These are phyloP conservation scores for Menidia menidia DNA, from an alignment of 2,797 vertebrate species.

Conservation along the genomic window DNA sequence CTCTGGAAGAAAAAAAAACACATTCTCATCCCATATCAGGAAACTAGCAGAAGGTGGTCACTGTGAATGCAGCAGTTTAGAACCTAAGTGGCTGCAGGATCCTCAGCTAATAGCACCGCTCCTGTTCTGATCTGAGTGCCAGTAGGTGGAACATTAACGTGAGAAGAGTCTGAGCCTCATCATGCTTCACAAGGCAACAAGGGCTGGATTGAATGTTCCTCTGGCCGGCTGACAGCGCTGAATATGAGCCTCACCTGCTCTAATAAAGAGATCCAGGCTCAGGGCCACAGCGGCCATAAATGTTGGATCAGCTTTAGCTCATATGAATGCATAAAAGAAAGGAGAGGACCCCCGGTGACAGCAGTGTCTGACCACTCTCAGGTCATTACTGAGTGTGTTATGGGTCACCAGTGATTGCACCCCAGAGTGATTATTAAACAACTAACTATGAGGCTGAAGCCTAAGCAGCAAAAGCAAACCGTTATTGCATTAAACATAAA, in stretches of 20 bases:
- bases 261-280: slow-evolving; percentile 31
- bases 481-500: not conserved
- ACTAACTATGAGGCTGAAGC: slow-evolving; percentile 8
- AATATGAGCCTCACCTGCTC: slow-evolving; percentile 7
- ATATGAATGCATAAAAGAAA: slow-evolving; percentile 65
- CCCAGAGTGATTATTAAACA: slow-evolving; percentile 46
- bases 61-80: slow-evolving; percentile 20
- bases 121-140: slow-evolving; percentile 37
- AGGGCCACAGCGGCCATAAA: slow-evolving; percentile 71
- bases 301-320: slow-evolving; percentile 77
- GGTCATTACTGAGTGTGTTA: slow-evolving; percentile 66
- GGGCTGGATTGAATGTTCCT: not conserved
- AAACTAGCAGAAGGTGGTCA: slow-evolving; percentile 43
- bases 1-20: slow-evolving; percentile 58
- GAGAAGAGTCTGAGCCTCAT: slow-evolving; percentile 27
- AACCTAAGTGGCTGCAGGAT: slow-evolving; percentile 21
- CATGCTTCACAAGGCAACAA: slow-evolving; percentile 5
- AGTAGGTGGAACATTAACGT: slow-evolving; percentile 43
- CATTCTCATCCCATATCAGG: slow-evolving; percentile 31
- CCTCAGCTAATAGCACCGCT: slow-evolving; percentile 2
- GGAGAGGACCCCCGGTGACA: slow-evolving; percentile 68
- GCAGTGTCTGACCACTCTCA: slow-evolving; percentile 36
- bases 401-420: slow-evolving; percentile 43
- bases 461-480: not conserved
- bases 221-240: slow-evolving; percentile 16